Evolutionary conservation across 2,797 vertebrate genomes (phyloP).

Genomic region (Taeniopygia guttata): DNA sequence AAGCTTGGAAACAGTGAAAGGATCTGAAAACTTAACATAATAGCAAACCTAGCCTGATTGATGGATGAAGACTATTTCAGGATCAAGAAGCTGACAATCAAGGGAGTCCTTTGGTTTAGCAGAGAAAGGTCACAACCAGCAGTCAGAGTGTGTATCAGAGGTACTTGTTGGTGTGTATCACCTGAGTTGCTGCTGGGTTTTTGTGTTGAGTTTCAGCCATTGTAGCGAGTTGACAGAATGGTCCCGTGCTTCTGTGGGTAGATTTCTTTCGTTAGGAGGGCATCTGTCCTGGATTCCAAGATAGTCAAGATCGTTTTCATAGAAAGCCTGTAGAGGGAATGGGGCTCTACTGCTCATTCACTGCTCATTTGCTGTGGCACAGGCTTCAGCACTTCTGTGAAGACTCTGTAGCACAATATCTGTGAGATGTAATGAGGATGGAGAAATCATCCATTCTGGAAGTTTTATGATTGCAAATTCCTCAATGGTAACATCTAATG

Average conservation of each 20-base stretch:
- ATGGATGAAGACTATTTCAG: not conserved
- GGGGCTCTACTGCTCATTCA: not conserved
- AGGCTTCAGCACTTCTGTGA: not conserved
- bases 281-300: not conserved
- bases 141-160: not conserved
- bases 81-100: not conserved
- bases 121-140: not conserved
- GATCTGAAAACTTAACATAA: not conserved
- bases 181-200: not conserved
- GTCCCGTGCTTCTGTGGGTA: not conserved
- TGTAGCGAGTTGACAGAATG: not conserved
- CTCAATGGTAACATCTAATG: not conserved
- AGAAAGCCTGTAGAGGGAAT: not conserved
- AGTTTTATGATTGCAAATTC: not conserved
- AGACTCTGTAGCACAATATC: not conserved
- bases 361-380: not conserved
- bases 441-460: not conserved
- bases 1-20: not conserved
- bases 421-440: not conserved
- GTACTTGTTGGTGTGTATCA: not conserved
- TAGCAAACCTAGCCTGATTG: not conserved
- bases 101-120: not conserved
- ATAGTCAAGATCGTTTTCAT: not conserved
- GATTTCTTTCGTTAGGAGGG: not conserved
- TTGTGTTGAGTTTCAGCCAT: not conserved